A percentile compares a stretch with the other conserved stretches of the same genome.
Evolutionary conservation across 2,888 invertebrate genomes (phyloP).

Genomic region (Cephus rjabovi): DNA sequence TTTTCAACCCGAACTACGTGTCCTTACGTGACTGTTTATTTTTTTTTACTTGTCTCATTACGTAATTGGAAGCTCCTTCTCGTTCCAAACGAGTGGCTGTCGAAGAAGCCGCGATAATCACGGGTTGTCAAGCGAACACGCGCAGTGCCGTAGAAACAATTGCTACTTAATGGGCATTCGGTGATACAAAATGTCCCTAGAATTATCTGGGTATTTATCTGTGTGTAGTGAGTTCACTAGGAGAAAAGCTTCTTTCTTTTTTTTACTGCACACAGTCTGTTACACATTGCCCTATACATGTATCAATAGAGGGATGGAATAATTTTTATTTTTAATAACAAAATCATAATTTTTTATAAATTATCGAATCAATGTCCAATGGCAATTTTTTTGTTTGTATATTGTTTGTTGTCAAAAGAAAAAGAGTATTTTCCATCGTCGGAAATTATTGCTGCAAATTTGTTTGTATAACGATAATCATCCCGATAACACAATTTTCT

Average conservation of each 20-base stretch:
- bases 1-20: too few species aligned
- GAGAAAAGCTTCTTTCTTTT: not conserved
- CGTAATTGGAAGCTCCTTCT: not conserved
- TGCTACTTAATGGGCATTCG: not conserved
- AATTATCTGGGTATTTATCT: not conserved
- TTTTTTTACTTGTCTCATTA: not conserved
- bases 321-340: too few species aligned
- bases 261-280: too few species aligned
- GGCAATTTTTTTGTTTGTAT: not conserved
- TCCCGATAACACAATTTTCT: not conserved
- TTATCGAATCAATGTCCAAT: not conserved
- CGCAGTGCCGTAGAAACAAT: not conserved
- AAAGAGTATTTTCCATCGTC: too few species aligned
- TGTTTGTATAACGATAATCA: not conserved
- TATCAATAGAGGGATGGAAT: not conserved
- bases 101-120: not conserved
- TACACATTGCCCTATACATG: not conserved
- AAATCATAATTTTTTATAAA: not conserved
- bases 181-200: not conserved
- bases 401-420: too few species aligned
- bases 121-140: not conserved
- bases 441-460: too few species aligned
- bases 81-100: not conserved
- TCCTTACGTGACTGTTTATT: not conserved
- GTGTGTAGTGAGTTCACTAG: not conserved